phyloP scores from a whole-genome alignment of 2,888 invertebrate species.

The Herminia tarsipennalis region DNA sequence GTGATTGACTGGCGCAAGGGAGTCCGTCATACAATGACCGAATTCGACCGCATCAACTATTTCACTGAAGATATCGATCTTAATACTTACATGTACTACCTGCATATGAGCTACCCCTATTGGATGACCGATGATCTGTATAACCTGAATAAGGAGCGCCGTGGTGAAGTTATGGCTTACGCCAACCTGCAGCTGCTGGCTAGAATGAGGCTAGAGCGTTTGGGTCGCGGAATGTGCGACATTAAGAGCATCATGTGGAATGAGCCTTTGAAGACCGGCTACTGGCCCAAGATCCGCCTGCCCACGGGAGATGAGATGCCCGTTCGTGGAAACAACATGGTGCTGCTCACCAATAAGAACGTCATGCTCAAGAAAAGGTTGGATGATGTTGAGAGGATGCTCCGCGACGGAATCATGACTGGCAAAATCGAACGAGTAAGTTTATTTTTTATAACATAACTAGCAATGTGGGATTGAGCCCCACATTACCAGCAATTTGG shows the following conservation, averaged over 20 bases:
- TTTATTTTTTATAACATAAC: slow-evolving; percentile 17
- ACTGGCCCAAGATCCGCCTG: slow-evolving; percentile 86
- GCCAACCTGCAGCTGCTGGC: slow-evolving; percentile 88
- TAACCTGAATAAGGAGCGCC: slow-evolving; percentile 75
- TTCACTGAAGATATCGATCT: slow-evolving; percentile 92
- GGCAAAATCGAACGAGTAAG: slow-evolving; percentile 73
- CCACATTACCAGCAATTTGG: too few relatives aligned
- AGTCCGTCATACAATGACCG: slow-evolving; percentile 82
- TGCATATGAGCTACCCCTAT: slow-evolving; percentile 88
- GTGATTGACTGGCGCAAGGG: slow-evolving; percentile 89
- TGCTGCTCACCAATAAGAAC: slow-evolving; percentile 60
- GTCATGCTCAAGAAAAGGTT: slow-evolving; percentile 58
- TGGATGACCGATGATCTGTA: slow-evolving; percentile 87
- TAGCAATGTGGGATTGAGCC: too few relatives aligned
- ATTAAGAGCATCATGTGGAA: slow-evolving; percentile 78
- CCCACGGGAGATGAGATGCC: slow-evolving; percentile 86
- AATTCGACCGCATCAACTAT: slow-evolving; percentile 88
- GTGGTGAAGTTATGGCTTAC: slow-evolving; percentile 86
- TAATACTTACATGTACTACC: slow-evolving; percentile 89
- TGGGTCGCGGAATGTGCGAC: slow-evolving; percentile 78
- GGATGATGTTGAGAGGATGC: slow-evolving; percentile 79
- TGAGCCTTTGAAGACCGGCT: slow-evolving; percentile 75
- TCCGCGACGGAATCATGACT: slow-evolving; percentile 77
- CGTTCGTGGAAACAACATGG: slow-evolving; percentile 76
- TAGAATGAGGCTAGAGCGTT: slow-evolving; percentile 81